phyloP scores from a whole-genome alignment of 2,113 vertebrate genomes.

The Amazona guildingii region DNA sequence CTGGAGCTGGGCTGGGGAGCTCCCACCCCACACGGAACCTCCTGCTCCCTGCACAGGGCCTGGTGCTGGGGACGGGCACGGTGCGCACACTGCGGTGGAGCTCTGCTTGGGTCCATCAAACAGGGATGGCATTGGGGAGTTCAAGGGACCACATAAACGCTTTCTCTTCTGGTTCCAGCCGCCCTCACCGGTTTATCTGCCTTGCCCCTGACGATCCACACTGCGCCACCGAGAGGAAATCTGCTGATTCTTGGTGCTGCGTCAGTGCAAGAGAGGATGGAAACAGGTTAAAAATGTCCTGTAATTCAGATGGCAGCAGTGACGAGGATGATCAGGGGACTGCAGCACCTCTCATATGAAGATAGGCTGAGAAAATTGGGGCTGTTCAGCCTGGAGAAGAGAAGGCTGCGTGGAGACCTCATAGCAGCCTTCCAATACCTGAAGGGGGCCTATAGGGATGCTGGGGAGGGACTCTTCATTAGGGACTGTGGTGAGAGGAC shows the following conservation, averaged over 20 bases:
- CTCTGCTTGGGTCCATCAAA: not conserved
- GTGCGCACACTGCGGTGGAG: rapidly evolving
- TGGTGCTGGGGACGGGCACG: rapidly evolving
- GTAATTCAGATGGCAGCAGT: rapidly evolving
- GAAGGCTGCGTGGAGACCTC: too few relatives aligned
- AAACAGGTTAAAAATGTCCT: not conserved
- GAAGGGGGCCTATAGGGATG: too few relatives aligned
- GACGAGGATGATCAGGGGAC: too few relatives aligned
- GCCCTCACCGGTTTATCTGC: not conserved
- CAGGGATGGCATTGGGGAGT: rapidly evolving
- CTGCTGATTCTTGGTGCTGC: not conserved
- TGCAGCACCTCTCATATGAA: too few relatives aligned
- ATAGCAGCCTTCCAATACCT: too few relatives aligned
- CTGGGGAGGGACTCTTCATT: too few relatives aligned
- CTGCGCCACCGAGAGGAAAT: not conserved
- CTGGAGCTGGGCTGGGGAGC: not conserved
- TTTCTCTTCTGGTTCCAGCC: not conserved
- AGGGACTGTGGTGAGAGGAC: too few relatives aligned
- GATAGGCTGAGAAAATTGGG: too few relatives aligned
- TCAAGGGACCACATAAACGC: not conserved
- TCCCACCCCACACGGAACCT: rapidly evolving
- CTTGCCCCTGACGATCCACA: rapidly evolving
- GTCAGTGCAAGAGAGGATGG: not conserved
- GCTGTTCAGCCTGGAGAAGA: too few relatives aligned
- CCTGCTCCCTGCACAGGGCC: rapidly evolving